A percentile compares a stretch with the other conserved stretches of the same genome.
Evolutionary conservation across 2,888 invertebrate species (phyloP).

Genomic region (Aromia moschata): DNA sequence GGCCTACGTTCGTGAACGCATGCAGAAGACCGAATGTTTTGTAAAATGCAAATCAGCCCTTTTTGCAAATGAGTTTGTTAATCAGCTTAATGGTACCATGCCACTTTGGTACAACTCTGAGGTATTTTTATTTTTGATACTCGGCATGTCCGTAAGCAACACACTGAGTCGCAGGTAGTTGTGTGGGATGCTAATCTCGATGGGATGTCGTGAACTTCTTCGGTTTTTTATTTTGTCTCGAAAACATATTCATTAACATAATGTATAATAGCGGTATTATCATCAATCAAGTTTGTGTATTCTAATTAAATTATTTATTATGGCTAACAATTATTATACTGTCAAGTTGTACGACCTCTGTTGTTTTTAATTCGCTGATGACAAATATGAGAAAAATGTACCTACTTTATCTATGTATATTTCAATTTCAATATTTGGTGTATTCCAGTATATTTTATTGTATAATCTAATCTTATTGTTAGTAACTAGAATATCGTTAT

Average conservation of each 20-base stretch:
- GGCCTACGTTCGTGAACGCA: background rate
- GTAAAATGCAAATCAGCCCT: slow-evolving; percentile 6
- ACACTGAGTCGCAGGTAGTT: slow-evolving; percentile 12
- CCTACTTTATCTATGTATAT: too few relatives aligned
- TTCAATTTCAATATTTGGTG: too few relatives aligned
- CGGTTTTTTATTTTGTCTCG: slow-evolving; percentile 10
- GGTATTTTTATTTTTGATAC: slow-evolving; percentile 1
- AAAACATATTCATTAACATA: background rate
- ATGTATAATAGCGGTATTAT: background rate
- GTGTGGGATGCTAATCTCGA: slow-evolving; percentile 20
- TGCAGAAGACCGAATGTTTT: background rate
- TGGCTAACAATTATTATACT: too few relatives aligned
- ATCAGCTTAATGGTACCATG: background rate
- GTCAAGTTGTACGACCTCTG: too few relatives aligned
- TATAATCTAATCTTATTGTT: too few relatives aligned
- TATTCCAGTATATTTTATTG: too few relatives aligned
- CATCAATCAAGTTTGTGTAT: too few relatives aligned
- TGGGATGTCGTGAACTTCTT: slow-evolving; percentile 9
- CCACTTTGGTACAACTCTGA: slow-evolving; percentile 3
- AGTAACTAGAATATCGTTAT: too few relatives aligned
- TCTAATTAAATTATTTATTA: too few relatives aligned
- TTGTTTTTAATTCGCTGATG: too few relatives aligned
- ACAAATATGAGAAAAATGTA: too few relatives aligned
- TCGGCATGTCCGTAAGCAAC: slow-evolving; percentile 9
- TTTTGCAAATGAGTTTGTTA: background rate